A percentile compares a stretch with the other conserved stretches of the same genome.
These are phyloP conservation scores for Calyptomena viridis DNA, from an alignment of 2,113 vertebrate species.

Conservation along the genomic window DNA sequence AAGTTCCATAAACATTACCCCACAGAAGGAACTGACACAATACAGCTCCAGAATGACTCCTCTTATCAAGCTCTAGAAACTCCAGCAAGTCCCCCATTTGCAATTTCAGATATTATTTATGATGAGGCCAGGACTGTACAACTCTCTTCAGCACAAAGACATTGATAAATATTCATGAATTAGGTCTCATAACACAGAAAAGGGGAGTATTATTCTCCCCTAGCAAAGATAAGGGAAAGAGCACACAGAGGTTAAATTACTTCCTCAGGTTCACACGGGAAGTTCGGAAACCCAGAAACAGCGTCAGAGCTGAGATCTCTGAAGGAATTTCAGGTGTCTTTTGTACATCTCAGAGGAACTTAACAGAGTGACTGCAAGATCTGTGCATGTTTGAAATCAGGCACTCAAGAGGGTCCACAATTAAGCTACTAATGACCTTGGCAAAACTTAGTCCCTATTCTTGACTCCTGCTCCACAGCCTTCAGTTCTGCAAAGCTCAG, in stretches of 20 bases:
- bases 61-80: background rate
- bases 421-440: background rate
- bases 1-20: background rate
- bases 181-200: background rate
- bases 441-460: background rate
- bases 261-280: background rate
- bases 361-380: background rate
- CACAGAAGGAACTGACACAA: background rate
- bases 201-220: background rate
- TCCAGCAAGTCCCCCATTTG: background rate
- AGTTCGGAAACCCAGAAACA: background rate
- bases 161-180: background rate
- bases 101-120: background rate
- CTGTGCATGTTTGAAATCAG: background rate
- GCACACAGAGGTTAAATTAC: background rate
- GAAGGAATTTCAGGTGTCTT: background rate
- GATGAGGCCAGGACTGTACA: background rate
- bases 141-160: background rate
- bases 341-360: background rate
- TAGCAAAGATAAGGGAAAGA: background rate
- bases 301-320: background rate
- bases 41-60: background rate
- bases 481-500: background rate
- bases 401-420: background rate
- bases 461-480: background rate